Conservation (phyloP, 2,797 vertebrate genomes). For the Coilia nasus region DNA sequence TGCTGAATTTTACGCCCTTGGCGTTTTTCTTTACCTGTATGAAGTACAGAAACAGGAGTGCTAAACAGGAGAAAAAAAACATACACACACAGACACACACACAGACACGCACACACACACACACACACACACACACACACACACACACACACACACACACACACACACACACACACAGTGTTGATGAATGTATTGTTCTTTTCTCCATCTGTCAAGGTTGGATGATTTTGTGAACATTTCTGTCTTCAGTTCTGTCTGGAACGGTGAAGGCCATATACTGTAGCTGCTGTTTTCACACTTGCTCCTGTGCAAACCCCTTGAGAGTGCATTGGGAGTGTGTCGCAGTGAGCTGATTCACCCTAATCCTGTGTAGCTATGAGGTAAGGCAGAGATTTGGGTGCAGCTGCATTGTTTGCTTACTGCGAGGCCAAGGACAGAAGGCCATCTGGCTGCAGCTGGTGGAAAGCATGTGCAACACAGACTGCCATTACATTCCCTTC, state of each 20-base stretch:
- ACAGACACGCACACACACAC: no score
- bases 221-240: no score
- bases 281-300: background rate
- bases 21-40: no score
- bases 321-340: background rate
- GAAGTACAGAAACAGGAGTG: no score
- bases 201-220: no score
- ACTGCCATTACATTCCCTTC: background rate
- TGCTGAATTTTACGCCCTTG: background rate
- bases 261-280: background rate
- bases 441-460: constrained; percentile 5
- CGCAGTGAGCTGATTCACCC: background rate
- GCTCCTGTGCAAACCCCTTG: background rate
- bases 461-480: background rate
- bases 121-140: no score
- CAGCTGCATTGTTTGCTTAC: background rate
- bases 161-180: no score
- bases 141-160: no score
- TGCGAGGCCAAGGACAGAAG: background rate
- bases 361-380: background rate
- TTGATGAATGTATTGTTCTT: no score
- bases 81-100: no score
- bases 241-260: no score
- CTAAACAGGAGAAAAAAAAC: no score
- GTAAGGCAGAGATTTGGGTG: background rate